Percentiles rank a stretch among this genome's conserved stretches.
These are phyloP conservation scores for Drosophila kepulauana DNA, from an alignment of 1,140 invertebrate species.

Conservation along the genomic window DNA sequence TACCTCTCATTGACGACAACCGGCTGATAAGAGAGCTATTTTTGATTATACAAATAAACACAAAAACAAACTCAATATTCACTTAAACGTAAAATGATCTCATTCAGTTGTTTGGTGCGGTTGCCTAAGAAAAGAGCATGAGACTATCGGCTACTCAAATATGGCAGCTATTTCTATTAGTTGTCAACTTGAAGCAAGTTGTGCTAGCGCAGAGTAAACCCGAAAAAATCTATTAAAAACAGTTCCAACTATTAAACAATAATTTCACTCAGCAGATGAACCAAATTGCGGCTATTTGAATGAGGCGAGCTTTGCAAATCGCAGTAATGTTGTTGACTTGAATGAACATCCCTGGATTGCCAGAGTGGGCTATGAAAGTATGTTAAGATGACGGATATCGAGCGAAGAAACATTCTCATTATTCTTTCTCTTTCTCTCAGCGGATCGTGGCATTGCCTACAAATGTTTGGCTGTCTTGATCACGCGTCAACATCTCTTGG, in stretches of 20 bases:
- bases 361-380: conserved; percentile 41
- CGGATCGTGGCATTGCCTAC: conserved; percentile 34
- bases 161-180: conserved; percentile 5
- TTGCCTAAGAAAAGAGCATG: conserved; percentile 17
- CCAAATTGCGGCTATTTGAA: conserved; percentile 21
- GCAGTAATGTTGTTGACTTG: not conserved
- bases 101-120: conserved; percentile 27
- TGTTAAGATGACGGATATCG: not conserved
- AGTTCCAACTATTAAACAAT: not conserved
- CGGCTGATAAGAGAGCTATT: conserved; percentile 7
- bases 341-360: conserved; percentile 35
- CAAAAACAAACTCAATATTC: not conserved
- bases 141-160: not conserved
- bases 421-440: not conserved
- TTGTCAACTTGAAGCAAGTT: not conserved
- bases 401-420: not conserved
- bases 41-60: conserved; percentile 4
- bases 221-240: not conserved
- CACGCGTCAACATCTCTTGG: conserved; percentile 25
- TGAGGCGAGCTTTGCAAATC: conserved; percentile 9
- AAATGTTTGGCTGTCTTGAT: conserved; percentile 45
- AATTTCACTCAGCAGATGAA: not conserved
- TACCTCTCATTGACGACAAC: not conserved
- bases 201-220: conserved; percentile 23
- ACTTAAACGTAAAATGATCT: conserved; percentile 2